A percentile compares a stretch with the other conserved stretches of the same genome.
Evolutionary conservation across 2,888 invertebrate species (phyloP).

Genomic region (Monoplex corrugatus): DNA sequence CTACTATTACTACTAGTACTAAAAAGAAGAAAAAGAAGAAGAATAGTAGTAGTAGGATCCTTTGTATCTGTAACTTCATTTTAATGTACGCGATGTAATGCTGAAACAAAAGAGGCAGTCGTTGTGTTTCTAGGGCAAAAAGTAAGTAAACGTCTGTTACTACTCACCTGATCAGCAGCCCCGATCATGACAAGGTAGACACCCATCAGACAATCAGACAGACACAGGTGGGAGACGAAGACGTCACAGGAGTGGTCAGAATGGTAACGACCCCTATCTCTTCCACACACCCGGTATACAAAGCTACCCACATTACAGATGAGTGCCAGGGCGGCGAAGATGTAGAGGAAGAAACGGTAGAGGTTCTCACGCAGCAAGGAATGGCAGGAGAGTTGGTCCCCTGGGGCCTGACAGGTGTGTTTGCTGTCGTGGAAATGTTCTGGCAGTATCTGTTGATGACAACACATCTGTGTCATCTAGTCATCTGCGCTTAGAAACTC

Average conservation of each 20-base stretch:
- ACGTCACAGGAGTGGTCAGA: slow-evolving; percentile 6
- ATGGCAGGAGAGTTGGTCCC: slow-evolving; percentile 62
- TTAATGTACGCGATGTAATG: too few relatives aligned
- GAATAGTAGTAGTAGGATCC: too few relatives aligned
- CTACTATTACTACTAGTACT: too few relatives aligned
- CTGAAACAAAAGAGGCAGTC: too few relatives aligned
- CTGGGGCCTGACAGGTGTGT: slow-evolving; percentile 49
- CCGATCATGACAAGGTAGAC: slow-evolving; percentile 30
- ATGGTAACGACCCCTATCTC: not conserved
- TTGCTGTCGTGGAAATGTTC: not conserved
- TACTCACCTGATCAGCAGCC: slow-evolving; percentile 11
- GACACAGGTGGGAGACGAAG: slow-evolving; percentile 31
- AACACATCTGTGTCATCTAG: too few relatives aligned
- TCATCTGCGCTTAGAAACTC: too few relatives aligned
- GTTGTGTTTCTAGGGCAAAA: too few relatives aligned
- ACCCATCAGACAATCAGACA: slow-evolving; percentile 22
- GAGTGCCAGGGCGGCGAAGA: slow-evolving; percentile 59
- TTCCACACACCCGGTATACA: slow-evolving; percentile 48
- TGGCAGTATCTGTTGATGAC: not conserved
- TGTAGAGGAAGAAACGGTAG: slow-evolving; percentile 58
- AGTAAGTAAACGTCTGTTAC: too few relatives aligned
- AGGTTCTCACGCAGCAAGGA: slow-evolving; percentile 61
- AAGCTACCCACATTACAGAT: slow-evolving; percentile 60
- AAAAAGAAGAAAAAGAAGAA: too few relatives aligned
- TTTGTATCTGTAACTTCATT: too few relatives aligned